These are phyloP conservation scores for Malurus cyaneus DNA, from an alignment of 2,113 vertebrate genomes.

Conservation along the genomic window DNA sequence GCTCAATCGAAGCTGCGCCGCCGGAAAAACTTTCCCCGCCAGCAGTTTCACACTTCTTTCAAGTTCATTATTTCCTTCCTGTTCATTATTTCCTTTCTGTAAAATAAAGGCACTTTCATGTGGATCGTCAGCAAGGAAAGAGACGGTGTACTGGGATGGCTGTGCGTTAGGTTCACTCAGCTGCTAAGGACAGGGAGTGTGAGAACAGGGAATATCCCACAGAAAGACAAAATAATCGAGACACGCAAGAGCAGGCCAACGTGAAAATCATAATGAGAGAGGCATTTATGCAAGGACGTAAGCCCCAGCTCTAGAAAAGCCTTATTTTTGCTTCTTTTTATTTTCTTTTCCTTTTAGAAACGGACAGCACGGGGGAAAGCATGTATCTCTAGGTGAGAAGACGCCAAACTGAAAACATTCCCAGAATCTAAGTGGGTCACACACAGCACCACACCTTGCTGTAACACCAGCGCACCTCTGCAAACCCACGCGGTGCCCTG, in stretches of 20 bases:
- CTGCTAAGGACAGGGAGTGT: background rate
- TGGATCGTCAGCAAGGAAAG: background rate
- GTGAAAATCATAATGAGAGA: background rate
- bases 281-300: background rate
- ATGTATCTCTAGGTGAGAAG: background rate
- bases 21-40: background rate
- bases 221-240: background rate
- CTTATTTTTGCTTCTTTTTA: background rate
- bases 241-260: background rate
- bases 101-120: background rate
- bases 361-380: background rate
- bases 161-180: background rate
- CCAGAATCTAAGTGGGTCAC: background rate
- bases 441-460: background rate
- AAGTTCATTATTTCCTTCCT: background rate
- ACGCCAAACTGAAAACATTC: background rate
- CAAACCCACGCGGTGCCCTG: background rate
- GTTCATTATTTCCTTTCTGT: background rate
- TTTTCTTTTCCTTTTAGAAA: background rate
- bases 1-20: background rate
- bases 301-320: background rate
- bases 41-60: background rate
- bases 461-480: background rate
- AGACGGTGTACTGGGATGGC: background rate
- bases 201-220: background rate